These are phyloP conservation scores for Geotrupes spiniger DNA, from an alignment of 2,888 invertebrate genomes.

Conservation along the genomic window DNA sequence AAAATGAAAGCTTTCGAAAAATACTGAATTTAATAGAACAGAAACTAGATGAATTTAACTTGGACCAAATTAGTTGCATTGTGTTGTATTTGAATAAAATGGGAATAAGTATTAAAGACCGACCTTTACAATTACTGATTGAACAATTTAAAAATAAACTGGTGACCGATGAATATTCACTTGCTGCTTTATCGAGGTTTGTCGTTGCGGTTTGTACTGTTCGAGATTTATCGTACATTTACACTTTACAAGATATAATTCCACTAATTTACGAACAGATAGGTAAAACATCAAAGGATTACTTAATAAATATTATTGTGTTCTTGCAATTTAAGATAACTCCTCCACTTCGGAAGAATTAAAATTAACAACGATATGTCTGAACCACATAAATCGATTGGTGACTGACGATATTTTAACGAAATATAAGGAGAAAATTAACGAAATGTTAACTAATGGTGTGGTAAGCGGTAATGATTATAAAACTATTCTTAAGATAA, in stretches of 20 bases:
- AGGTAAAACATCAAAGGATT: too few relatives aligned
- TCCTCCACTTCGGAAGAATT: conserved; percentile 47
- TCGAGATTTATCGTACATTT: conserved; percentile 46
- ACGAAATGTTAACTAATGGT: conserved; percentile 40
- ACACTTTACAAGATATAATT: conserved; percentile 45
- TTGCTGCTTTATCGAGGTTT: conserved; percentile 49
- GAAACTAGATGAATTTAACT: conserved; percentile 41
- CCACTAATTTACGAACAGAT: conserved; percentile 45
- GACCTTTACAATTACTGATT: conserved; percentile 44
- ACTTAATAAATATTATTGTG: too few relatives aligned
- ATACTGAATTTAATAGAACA: conserved; percentile 39
- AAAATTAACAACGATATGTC: conserved; percentile 50
- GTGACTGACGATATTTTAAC: conserved; percentile 45
- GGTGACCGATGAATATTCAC: conserved; percentile 34
- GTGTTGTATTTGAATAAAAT: conserved; percentile 53
- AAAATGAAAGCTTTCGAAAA: conserved; percentile 38
- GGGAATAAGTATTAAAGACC: conserved; percentile 43
- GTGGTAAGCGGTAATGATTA: conserved; percentile 36
- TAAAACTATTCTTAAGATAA: conserved; percentile 39
- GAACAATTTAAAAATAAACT: conserved; percentile 38
- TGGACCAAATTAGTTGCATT: conserved; percentile 47
- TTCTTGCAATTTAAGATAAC: conserved; percentile 39
- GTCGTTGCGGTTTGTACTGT: conserved; percentile 47
- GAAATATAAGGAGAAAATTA: conserved; percentile 45
- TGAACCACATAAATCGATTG: conserved; percentile 48